Evolutionary conservation across 2,797 vertebrate species (phyloP), one percentile per base, ranked within the genome.

Genomic region (Chiroxiphia lanceolata): DNA sequence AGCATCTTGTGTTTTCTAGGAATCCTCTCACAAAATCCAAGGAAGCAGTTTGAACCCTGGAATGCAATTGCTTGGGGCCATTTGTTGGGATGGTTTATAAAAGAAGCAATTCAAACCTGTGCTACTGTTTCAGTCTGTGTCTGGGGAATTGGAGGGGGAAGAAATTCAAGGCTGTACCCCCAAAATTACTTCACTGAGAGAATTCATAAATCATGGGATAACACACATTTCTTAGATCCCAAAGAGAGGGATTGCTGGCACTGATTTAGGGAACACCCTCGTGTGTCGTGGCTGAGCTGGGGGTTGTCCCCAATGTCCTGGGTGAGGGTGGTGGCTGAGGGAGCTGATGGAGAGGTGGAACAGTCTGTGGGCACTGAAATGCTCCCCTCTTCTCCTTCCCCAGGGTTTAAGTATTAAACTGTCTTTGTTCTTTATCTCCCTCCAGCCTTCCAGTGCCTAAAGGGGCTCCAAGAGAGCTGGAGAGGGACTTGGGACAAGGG

Each of bases 341-440:
- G 69, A 34, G 60, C 27, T 38, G 68, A 1, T 0, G 10, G 33
- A 76, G 36, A 56, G 22, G 8, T 45, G 75, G n/a, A n/a, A 21
- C 38, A 59, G 2, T n/a, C 77, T 26, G 11, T 6, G 45, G 20
- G 6, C 22, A 1, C 27, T 72, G 13, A 6, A 15, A 9, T 45
- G 44, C 5, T 79, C 38, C 56, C 47, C 36, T 36, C 44, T 56
- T 21, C 36, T 18, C 22, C 40, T 48, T 42, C 53, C 48, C 14
- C 4, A 3, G 3, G 5, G 11, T 11, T 51, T 1, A 54, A 13
- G 13, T 31, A 1, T 34, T 48, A 2, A 75, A 61, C 12, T 7
- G 21, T 26, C 34, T 42, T 61, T 5, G 33, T 59, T 26, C 57
- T 12, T 59, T 26, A 25, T 48, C 33, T 33, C 10, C 40, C 9